Evolutionary conservation across 2,888 invertebrate species (phyloP).

Genomic region (Chelonus formosanus): DNA sequence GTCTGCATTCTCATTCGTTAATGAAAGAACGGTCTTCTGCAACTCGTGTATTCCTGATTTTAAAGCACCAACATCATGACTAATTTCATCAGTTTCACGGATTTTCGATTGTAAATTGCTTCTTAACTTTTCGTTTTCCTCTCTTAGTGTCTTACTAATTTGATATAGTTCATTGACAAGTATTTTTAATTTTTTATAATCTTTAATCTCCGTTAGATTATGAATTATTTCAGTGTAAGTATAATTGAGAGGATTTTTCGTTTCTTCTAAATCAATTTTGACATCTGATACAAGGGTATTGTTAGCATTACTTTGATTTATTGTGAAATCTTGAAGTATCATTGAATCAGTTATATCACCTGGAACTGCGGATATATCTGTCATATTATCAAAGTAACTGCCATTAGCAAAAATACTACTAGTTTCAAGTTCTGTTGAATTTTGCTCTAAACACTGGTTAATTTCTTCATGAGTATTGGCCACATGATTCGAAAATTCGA

Average conservation of each 20-base stretch:
- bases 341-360: conserved; percentile 33
- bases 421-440: conserved; percentile 38
- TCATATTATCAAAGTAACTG: conserved; percentile 51
- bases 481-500: neutral
- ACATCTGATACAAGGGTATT: conserved; percentile 10
- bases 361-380: conserved; percentile 34
- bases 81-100: conserved; percentile 53
- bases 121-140: conserved; percentile 49
- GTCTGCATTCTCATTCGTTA: conserved; percentile 56
- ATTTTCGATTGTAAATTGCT: conserved; percentile 48
- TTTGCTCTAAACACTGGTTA: neutral
- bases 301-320: conserved; percentile 3
- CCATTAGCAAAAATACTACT: conserved; percentile 52
- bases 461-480: neutral
- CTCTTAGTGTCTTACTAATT: conserved; percentile 42
- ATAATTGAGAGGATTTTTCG: conserved; percentile 24
- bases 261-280: conserved; percentile 29
- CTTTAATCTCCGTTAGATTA: conserved; percentile 31
- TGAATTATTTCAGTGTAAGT: conserved; percentile 33
- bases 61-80: conserved; percentile 50
- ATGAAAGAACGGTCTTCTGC: conserved; percentile 49
- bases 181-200: conserved; percentile 33
- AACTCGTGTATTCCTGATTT: conserved; percentile 51
- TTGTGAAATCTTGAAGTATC: conserved; percentile 18
- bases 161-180: conserved; percentile 38